Evolutionary conservation across 1,140 invertebrate species (phyloP).

Genomic region (Leptinotarsa texana): DNA sequence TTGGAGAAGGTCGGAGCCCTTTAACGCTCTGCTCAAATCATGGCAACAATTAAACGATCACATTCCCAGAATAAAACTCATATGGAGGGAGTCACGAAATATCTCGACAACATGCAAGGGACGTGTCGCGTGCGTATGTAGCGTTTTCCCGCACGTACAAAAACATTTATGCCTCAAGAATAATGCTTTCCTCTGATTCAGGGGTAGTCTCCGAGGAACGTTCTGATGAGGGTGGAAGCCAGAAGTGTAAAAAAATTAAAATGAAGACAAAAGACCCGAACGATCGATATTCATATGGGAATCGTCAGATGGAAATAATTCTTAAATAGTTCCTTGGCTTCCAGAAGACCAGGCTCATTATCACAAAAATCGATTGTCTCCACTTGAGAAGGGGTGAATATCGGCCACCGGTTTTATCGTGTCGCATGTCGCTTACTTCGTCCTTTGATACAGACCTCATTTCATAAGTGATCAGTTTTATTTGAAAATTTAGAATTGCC

Average conservation of each 20-base stretch:
- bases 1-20: not conserved
- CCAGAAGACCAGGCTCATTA: not conserved
- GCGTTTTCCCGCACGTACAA: conserved; percentile 44
- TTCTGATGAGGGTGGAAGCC: conserved; percentile 31
- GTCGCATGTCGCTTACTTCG: too few relatives aligned
- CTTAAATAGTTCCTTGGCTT: not conserved
- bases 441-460: too few relatives aligned
- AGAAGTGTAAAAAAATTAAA: conserved; percentile 37
- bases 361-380: not conserved
- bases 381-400: too few relatives aligned
- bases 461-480: too few relatives aligned
- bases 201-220: conserved; percentile 9
- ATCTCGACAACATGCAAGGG: conserved; percentile 33
- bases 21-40: conserved; percentile 35
- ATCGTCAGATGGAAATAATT: not conserved
- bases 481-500: too few relatives aligned
- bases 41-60: conserved; percentile 39
- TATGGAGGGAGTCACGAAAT: conserved; percentile 36
- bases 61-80: conserved; percentile 32
- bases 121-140: conserved; percentile 42
- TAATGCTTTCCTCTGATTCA: not conserved
- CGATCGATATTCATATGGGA: conserved; percentile 2
- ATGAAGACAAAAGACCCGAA: conserved; percentile 20
- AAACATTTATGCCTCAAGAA: conserved; percentile 39
- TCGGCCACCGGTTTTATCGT: too few relatives aligned